Conservation (phyloP, 2,113 vertebrate species). For the Brachionichthys hirsutus region DNA sequence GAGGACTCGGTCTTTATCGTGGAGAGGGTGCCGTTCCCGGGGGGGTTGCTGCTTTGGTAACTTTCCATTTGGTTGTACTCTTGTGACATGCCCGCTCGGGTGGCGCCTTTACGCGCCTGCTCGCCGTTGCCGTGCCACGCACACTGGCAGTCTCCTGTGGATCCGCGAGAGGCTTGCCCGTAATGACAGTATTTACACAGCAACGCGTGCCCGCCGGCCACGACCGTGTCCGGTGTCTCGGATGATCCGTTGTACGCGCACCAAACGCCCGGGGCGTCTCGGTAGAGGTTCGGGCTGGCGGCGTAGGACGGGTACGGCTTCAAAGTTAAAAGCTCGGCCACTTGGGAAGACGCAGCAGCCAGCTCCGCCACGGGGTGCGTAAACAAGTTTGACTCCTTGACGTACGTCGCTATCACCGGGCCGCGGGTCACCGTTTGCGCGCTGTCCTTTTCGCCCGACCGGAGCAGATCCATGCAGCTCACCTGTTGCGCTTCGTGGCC, state of each 20-base stretch:
- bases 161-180: slow-evolving; percentile 24
- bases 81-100: slow-evolving; percentile 32
- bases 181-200: slow-evolving; percentile 62
- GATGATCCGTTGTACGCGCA: slow-evolving; percentile 35
- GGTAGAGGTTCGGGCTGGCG: slow-evolving; percentile 20
- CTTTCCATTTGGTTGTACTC: slow-evolving; percentile 62
- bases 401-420: slow-evolving; percentile 43
- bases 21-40: slow-evolving; percentile 43
- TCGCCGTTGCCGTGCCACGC: slow-evolving; percentile 42
- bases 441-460: slow-evolving; percentile 35
- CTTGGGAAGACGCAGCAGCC: slow-evolving; percentile 26
- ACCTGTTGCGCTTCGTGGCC: slow-evolving; percentile 43
- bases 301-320: slow-evolving; percentile 22
- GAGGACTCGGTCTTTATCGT: slow-evolving; percentile 61
- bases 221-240: slow-evolving; percentile 28
- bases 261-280: slow-evolving; percentile 35
- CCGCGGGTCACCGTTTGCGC: slow-evolving; percentile 39
- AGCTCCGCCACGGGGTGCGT: slow-evolving; percentile 20
- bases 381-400: slow-evolving; percentile 55
- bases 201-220: slow-evolving; percentile 10
- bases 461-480: slow-evolving; percentile 68
- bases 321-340: slow-evolving; percentile 32
- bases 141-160: slow-evolving; percentile 52
- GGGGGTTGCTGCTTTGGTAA: slow-evolving; percentile 53
- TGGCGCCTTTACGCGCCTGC: slow-evolving; percentile 24